Evolutionary conservation across 2,113 vertebrate genomes (phyloP), one percentile per base, ranked within the genome.

Genomic region (Platichthys stellatus): DNA sequence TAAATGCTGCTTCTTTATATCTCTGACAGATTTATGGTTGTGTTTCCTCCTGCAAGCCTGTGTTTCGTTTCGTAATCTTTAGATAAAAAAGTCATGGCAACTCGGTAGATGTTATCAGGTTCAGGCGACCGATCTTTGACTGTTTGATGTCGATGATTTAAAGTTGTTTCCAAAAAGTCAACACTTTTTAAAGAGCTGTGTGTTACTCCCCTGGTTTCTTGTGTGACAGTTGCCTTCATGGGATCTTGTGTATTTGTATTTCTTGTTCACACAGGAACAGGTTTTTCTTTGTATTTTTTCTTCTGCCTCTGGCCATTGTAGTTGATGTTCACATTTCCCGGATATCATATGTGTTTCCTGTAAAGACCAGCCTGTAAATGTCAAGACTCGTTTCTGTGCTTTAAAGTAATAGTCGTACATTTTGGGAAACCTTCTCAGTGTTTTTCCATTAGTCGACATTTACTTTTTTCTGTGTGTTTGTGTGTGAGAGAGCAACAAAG

Each of bases 201-300:
- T 2, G 0, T 51, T 20, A 51, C 4, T 51, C 17, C 4, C 5
- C 45, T 54, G 10, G 51, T 14, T 31, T 14, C 3, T 57, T 4
- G 20, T 51, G 38, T 51, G 5, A 2, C 13, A 18, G 24, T 60
- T 6, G 40, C 17, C 10, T 31, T 49, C 56, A n/a, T 15, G 24
- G 35, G 53, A 40, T 43, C 4, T 62, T 65, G 28, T 74, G 47
- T 59, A 38, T 63, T 62, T 56, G 51, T 28, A 4, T 23, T 57
- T 57, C n/a, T 51, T 57, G 35, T 67, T 61, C 11, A 56, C 13
- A 62, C 6, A 23, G 31, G 15, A 74, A 59, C n/a, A 18, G 43
- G 21, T 63, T 12, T 58, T 15, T 54, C 14, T 62, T 65, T 75
- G 28, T n/a, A 2, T 54, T 2, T 56, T 51, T 72, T 28, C 5